These are phyloP conservation scores for Desoria tigrina DNA, from an alignment of 2,888 invertebrate species.

Conservation along the genomic window DNA sequence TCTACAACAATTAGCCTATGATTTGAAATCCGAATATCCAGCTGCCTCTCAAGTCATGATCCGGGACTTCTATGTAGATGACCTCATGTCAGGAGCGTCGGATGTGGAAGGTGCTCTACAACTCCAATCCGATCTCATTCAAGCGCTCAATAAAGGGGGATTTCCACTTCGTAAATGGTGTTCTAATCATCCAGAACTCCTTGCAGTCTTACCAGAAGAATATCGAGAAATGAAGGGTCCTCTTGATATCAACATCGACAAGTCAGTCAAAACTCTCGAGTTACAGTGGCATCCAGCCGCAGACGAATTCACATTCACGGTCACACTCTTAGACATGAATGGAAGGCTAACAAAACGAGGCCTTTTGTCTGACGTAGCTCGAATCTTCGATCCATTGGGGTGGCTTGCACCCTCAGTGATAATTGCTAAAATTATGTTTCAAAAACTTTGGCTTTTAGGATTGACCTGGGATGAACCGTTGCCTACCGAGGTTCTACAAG, in stretches of 20 bases:
- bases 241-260: not conserved
- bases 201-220: slow-evolving; percentile 21
- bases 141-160: not conserved
- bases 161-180: slow-evolving; percentile 32
- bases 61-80: slow-evolving; percentile 55
- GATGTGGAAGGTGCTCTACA: slow-evolving; percentile 7
- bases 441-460: slow-evolving; percentile 49
- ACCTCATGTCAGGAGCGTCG: slow-evolving; percentile 18
- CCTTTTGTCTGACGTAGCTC: slow-evolving; percentile 49
- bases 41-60: slow-evolving; percentile 29
- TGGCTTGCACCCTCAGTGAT: slow-evolving; percentile 47
- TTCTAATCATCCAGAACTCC: slow-evolving; percentile 18
- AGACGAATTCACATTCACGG: slow-evolving; percentile 19
- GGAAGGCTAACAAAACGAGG: slow-evolving; percentile 42
- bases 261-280: slow-evolving; percentile 30
- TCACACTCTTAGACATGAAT: not conserved
- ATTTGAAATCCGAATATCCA: slow-evolving; percentile 37
- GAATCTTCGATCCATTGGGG: slow-evolving; percentile 53
- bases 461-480: slow-evolving; percentile 53
- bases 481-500: slow-evolving; percentile 20
- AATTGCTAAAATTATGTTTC: slow-evolving; percentile 51
- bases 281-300: slow-evolving; percentile 25
- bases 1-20: slow-evolving; percentile 52
- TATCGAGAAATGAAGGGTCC: slow-evolving; percentile 8
- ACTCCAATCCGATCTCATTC: slow-evolving; percentile 10